Conservation (phyloP, 2,888 invertebrate genomes). For the Bimastos eiseni region DNA sequence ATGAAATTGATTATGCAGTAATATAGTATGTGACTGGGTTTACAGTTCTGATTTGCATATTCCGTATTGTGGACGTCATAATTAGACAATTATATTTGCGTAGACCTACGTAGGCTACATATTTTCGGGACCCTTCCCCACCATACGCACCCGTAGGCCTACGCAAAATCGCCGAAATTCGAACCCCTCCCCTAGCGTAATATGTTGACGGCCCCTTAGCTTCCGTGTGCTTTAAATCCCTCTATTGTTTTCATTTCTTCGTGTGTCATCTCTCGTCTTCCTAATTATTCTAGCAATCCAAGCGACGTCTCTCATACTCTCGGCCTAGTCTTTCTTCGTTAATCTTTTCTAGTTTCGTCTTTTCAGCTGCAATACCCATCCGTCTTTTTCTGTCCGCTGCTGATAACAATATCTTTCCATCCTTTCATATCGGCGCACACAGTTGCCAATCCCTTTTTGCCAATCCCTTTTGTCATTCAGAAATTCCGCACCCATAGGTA, state of each 20-base stretch:
- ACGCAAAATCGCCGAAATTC: too few species aligned
- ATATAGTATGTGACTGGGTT: too few species aligned
- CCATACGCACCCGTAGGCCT: too few species aligned
- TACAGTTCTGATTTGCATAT: too few species aligned
- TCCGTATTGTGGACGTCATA: too few species aligned
- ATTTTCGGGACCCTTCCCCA: too few species aligned
- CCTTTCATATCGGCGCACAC: neutral
- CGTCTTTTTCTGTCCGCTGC: neutral
- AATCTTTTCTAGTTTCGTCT: neutral
- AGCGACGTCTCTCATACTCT: neutral
- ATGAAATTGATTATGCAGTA: too few species aligned
- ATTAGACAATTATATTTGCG: too few species aligned
- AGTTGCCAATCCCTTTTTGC: neutral
- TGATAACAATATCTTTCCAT: neutral
- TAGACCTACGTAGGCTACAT: too few species aligned
- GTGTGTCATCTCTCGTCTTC: neutral
- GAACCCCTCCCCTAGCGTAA: too few species aligned
- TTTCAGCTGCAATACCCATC: neutral
- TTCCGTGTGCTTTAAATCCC: neutral
- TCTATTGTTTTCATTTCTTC: neutral
- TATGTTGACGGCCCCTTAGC: too few species aligned
- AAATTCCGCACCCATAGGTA: too few species aligned
- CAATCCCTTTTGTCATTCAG: neutral
- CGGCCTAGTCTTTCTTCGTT: neutral
- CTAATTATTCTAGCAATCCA: neutral